Percentiles rank a stretch among this genome's conserved stretches.
These are phyloP conservation scores for Melanotaenia nigrans DNA, from an alignment of 2,797 vertebrate genomes.

Conservation along the genomic window DNA sequence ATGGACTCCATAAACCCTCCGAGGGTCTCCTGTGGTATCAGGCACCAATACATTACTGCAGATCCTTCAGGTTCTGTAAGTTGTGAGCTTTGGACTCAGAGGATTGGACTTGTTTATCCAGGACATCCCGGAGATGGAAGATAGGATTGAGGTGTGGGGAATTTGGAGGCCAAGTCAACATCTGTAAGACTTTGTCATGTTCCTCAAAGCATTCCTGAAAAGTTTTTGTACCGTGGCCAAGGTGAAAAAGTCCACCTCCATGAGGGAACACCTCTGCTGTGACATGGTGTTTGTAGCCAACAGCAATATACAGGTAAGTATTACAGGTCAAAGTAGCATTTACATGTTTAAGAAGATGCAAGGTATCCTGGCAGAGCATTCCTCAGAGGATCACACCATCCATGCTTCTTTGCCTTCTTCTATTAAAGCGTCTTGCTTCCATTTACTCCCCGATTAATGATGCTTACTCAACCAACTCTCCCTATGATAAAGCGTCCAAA, in stretches of 20 bases:
- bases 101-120: conserved; percentile 4
- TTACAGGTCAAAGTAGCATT: background rate
- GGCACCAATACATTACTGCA: background rate
- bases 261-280: conserved; percentile 1
- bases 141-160: background rate
- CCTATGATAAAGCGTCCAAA: background rate
- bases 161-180: conserved; percentile 1
- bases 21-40: conserved; percentile 3
- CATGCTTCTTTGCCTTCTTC: background rate
- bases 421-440: background rate
- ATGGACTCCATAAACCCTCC: background rate
- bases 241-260: background rate
- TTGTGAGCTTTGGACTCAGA: background rate
- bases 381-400: background rate
- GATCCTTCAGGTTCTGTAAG: background rate
- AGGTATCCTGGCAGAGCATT: background rate
- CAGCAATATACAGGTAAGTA: background rate
- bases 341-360: background rate
- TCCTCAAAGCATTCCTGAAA: conserved; percentile 13
- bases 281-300: background rate
- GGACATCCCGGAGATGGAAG: background rate
- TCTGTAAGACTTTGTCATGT: conserved; percentile 1
- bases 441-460: background rate
- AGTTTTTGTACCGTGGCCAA: background rate
- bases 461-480: background rate